Conservation (phyloP, 2,888 invertebrate genomes). For the Spodoptera littoralis region DNA sequence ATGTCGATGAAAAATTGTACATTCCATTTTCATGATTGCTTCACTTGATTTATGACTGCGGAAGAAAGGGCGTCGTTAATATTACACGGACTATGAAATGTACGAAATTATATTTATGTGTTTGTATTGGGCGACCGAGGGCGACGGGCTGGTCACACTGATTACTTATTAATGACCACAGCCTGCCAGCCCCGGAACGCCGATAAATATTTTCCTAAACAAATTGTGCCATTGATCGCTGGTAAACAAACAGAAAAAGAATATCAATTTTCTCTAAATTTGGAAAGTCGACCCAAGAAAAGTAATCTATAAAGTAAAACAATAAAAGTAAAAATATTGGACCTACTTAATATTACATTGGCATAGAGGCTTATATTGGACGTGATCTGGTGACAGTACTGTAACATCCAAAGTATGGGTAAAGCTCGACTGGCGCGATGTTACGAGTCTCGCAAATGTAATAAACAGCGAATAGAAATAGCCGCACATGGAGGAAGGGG, state of each 20-base stretch:
- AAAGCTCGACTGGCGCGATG: conserved; percentile 9
- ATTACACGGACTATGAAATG: conserved; percentile 56
- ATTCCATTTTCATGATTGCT: conserved; percentile 56
- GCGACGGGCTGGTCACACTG: conserved; percentile 70
- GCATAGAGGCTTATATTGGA: conserved; percentile 12
- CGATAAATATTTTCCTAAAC: conserved; percentile 73
- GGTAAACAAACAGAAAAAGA: conserved; percentile 60
- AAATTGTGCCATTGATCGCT: conserved; percentile 70
- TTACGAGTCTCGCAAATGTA: conserved; percentile 24
- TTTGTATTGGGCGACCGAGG: conserved; percentile 48
- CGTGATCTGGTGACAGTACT: conserved; percentile 9
- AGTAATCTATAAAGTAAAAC: conserved; percentile 31
- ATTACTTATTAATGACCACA: conserved; percentile 84
- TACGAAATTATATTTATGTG: conserved; percentile 55
- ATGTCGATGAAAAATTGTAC: conserved; percentile 42
- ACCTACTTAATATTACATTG: conserved; percentile 15
- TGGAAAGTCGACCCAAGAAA: conserved; percentile 20
- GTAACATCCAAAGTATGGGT: conserved; percentile 17
- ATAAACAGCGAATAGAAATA: conserved; percentile 33
- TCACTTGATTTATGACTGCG: conserved; percentile 58
- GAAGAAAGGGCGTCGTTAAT: conserved; percentile 62
- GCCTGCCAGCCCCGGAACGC: conserved; percentile 61
- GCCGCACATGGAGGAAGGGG: conserved; percentile 31
- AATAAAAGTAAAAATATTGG: conserved; percentile 23
- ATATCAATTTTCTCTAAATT: conserved; percentile 33